Percentiles rank a stretch among this genome's conserved stretches.
These are phyloP conservation scores for Anthopleura sola DNA, from an alignment of 64 coral and sea anemone genomes.

Conservation along the genomic window DNA sequence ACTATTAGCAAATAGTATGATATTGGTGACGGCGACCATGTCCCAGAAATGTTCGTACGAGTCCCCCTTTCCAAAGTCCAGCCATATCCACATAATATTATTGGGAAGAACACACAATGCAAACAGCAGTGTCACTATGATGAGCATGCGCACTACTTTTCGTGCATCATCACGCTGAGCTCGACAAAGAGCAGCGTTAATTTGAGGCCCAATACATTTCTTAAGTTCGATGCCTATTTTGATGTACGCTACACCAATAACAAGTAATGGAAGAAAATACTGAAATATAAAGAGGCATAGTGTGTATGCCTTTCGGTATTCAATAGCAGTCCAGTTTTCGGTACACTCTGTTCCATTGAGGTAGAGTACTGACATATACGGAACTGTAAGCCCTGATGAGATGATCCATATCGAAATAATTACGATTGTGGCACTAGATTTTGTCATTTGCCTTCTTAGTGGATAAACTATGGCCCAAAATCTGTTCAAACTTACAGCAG, in stretches of 20 bases:
- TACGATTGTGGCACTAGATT: constrained; percentile 38
- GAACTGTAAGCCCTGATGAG: constrained; percentile 39
- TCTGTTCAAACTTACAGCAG: constrained; percentile 82
- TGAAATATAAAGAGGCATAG: constrained; percentile 67
- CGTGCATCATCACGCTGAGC: constrained; percentile 81
- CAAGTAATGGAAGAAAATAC: constrained; percentile 70
- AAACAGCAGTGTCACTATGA: constrained; percentile 89
- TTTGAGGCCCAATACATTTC: constrained; percentile 36
- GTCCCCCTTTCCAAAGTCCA: constrained; percentile 80
- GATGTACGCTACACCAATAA: constrained; percentile 71
- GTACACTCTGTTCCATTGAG: constrained; percentile 30
- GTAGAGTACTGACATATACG: constrained; percentile 55
- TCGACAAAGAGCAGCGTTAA: constrained; percentile 61
- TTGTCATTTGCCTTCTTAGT: constrained; percentile 75
- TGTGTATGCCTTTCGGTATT: constrained; percentile 86
- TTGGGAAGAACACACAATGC: constrained; percentile 91
- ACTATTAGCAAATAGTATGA: constrained; percentile 91
- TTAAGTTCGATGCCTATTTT: constrained; percentile 71
- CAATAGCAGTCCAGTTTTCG: constrained; percentile 47
- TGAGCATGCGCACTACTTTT: constrained; percentile 94
- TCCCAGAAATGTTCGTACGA: constrained; percentile 66
- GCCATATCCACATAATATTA: constrained; percentile 97
- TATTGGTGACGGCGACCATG: constrained; percentile 74
- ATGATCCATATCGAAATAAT: constrained; percentile 72
- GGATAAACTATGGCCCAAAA: constrained; percentile 92